A percentile compares a stretch with the other conserved stretches of the same genome.
These are phyloP conservation scores for Salminus brasiliensis DNA, from an alignment of 2,113 vertebrate genomes.

Conservation along the genomic window DNA sequence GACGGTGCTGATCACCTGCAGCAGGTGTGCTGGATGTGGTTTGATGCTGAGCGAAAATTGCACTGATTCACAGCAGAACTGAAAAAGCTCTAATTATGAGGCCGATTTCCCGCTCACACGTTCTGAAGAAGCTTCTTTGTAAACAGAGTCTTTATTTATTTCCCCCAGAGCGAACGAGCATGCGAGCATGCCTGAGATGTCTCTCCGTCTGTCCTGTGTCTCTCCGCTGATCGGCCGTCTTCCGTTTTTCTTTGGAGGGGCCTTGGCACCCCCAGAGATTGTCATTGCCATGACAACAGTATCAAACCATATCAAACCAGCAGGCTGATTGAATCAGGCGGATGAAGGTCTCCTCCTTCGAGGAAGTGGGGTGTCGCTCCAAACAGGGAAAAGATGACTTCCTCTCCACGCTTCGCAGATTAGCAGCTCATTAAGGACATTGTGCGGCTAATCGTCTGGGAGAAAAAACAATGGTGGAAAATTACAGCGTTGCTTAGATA, in stretches of 20 bases:
- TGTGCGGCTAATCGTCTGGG: not conserved
- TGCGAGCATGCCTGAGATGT: too few relatives aligned
- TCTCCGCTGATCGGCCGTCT: constrained; percentile 6
- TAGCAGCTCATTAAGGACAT: not conserved
- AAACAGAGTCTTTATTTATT: not conserved
- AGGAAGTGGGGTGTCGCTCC: constrained; percentile 14
- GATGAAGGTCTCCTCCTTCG: constrained; percentile 18
- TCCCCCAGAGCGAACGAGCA: too few relatives aligned
- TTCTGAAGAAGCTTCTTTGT: not conserved
- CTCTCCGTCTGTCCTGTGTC: not conserved
- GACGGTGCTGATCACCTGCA: too few relatives aligned
- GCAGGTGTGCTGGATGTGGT: too few relatives aligned
- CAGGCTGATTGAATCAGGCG: constrained; percentile 34
- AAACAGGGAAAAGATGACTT: not conserved
- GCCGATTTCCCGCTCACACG: not conserved
- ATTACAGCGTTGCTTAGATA: constrained; percentile 1
- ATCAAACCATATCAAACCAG: constrained; percentile 27
- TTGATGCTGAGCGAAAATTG: too few relatives aligned
- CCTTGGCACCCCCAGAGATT: constrained; percentile 13
- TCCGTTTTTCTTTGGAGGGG: not conserved
- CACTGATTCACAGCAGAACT: too few relatives aligned
- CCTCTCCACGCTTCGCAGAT: not conserved
- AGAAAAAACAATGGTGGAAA: not conserved
- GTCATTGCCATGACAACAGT: constrained; percentile 39
- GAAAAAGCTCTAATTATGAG: not conserved